Percentiles rank a stretch among this genome's conserved stretches.
These are phyloP conservation scores for Bucco capensis DNA, from an alignment of 2,113 vertebrate species.

Conservation along the genomic window DNA sequence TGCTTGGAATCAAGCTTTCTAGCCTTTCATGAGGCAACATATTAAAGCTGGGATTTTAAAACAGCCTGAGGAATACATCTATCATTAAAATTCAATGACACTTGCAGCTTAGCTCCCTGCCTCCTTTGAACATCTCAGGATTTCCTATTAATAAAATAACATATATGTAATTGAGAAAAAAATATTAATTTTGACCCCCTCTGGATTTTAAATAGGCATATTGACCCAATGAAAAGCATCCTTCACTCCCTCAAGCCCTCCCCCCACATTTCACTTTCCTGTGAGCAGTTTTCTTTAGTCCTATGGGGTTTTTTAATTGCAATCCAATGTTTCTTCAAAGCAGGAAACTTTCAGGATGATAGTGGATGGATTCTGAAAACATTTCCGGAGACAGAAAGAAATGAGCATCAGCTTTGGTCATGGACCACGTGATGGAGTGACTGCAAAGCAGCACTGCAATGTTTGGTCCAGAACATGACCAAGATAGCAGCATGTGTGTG, in stretches of 20 bases:
- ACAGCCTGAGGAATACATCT: background rate
- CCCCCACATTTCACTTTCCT: background rate
- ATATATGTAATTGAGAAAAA: background rate
- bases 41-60: constrained; percentile 60
- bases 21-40: constrained; percentile 4
- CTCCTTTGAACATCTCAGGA: background rate
- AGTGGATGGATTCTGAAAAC: background rate
- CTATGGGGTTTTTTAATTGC: background rate
- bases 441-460: background rate
- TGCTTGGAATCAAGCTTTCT: constrained; percentile 25
- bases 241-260: background rate
- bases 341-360: background rate
- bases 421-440: accelerated
- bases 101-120: background rate
- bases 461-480: background rate
- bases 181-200: background rate
- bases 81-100: constrained; percentile 41
- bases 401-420: background rate
- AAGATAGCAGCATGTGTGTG: background rate
- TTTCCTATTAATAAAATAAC: background rate
- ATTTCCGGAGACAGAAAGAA: background rate
- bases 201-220: background rate
- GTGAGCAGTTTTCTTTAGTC: background rate
- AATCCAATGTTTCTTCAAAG: background rate
- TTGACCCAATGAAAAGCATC: background rate